Base-by-base conservation (phyloP, 2,113 vertebrate species). In the Callospermophilus lateralis region DNA sequence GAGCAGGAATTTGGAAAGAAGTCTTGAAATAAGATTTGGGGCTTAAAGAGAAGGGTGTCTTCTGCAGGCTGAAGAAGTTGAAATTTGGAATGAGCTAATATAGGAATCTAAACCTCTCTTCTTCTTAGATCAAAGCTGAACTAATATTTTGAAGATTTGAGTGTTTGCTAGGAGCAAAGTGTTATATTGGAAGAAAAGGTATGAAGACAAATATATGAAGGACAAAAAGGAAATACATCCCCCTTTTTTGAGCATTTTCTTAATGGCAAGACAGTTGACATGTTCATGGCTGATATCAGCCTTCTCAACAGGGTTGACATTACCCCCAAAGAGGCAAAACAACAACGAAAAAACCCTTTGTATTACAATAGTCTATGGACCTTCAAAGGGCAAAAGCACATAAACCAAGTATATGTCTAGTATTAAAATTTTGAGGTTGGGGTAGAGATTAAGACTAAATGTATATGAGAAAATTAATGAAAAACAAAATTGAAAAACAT, bases 1-100 rank as follows among this genome's bases (percentile, higher is more conserved):
- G 28, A 95, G 37, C 32, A 85, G 34, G 17, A 95, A 95, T 86
- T 93, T 85, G 45, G 68, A 93, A 96, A 68, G 30, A 12, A 6
- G 4, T 15, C 30, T 81, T 68, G 15, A 20, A 89, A 78, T 74
- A 89, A 84, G 65, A 92, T 58, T 72, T 72, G 32, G 3, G 32
- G 1, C 17, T 94, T 93, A 86, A 72, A 61, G 37, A 28, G 17
- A 92, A 93, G 67, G 8, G 3, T 51, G 11, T 81, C 20, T 93
- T 86, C n/a, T 8, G 0, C 3, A 16, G 53, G 1, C 37, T 81
- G 30, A 55, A 90, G 65, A 95, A 89, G 22, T 39, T 89, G 45
- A 93, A 91, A 76, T 84, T 34, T 91, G 22, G 20, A 72, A 32
- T 37, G 26, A 95, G 20, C 12, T 22, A 7, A 73, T 68, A 76